Evolutionary conservation across 37 sponge, comb jelly and placozoan genomes (phyloP), one percentile per base, ranked within the genome.

Genomic region (Ianthella basta): DNA sequence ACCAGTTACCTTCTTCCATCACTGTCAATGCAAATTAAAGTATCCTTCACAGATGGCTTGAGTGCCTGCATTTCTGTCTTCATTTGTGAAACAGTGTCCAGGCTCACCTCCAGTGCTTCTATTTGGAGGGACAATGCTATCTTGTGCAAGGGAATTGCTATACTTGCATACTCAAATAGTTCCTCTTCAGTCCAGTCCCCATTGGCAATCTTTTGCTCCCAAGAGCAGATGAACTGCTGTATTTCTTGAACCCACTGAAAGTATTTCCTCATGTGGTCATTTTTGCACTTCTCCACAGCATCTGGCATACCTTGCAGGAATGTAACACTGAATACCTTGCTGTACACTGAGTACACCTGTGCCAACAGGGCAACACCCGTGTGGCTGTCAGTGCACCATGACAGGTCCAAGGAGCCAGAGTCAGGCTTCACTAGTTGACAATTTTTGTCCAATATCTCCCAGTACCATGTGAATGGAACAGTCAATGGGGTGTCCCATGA

Each of bases 191-290:
- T 72, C 12, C 73, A 72, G 40, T 72, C 73, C 32, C 37, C 30
- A 10, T 15, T 19, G 13, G 19, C 37, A 37, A 72, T 72, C 73
- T 72, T 72, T 37, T 33, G 8, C 40, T 72, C 40, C 73, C 73
- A 72, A 37, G 33, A 10, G 16, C 73, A 8, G 14, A 72, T 37
- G 40, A 72, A 72, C 40, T 72, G 12, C 73, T 72, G 73, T 37
- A 72, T 8, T 12, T 8, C 14, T 40, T 38, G 40, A 6, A 72
- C 19, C 73, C 73, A 72, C 73, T 72, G 37, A 40, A 72, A 72
- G 73, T 72, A 72, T 21, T 33, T 23, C 39, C 37, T 72, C 73
- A 72, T 72, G 39, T 72, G 23, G 20, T 33, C 37, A 72, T 72
- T 30, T 8, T 6, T 14, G 19, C 73, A 38, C 19, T 15, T 30